Conservation (phyloP, 2,888 invertebrate species). For the Hypolimnas misippus region DNA sequence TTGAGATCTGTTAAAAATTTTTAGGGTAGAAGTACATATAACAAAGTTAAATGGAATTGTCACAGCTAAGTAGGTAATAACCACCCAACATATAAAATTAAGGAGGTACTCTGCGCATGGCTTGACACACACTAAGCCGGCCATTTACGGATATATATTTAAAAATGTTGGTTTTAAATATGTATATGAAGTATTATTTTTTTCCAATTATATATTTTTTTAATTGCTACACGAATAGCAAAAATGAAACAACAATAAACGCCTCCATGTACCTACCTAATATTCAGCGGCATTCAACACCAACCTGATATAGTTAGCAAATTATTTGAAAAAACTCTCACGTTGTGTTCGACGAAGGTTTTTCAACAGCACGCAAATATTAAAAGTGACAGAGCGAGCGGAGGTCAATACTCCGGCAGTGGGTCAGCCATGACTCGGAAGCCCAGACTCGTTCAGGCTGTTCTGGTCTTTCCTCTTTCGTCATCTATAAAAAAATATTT, state of each 20-base stretch:
- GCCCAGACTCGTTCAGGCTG: conserved; percentile 46
- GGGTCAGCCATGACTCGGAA: conserved; percentile 62
- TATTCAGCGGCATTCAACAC: conserved; percentile 14
- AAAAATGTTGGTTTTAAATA: no score
- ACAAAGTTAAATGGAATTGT: no score
- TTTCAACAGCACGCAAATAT: conserved; percentile 40
- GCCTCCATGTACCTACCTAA: conserved; percentile 3
- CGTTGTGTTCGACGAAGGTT: conserved; percentile 30
- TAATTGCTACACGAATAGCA: neutral
- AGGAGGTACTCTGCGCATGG: no score
- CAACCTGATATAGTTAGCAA: conserved; percentile 30
- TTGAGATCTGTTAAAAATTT: no score
- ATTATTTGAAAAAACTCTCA: conserved; percentile 33
- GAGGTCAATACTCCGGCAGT: conserved; percentile 66
- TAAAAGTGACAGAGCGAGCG: conserved; percentile 48
- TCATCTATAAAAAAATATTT: conserved; percentile 17
- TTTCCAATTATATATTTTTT: no score
- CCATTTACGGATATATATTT: no score
- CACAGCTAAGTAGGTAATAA: no score
- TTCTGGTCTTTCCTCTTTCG: conserved; percentile 35
- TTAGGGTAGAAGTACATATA: no score
- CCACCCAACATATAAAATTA: no score
- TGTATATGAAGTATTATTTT: no score
- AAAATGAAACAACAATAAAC: neutral
- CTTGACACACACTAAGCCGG: no score